A percentile compares a stretch with the other conserved stretches of the same genome.
These are phyloP conservation scores for Eospalax fontanierii DNA, from an alignment of 2,797 vertebrate species.

Conservation along the genomic window DNA sequence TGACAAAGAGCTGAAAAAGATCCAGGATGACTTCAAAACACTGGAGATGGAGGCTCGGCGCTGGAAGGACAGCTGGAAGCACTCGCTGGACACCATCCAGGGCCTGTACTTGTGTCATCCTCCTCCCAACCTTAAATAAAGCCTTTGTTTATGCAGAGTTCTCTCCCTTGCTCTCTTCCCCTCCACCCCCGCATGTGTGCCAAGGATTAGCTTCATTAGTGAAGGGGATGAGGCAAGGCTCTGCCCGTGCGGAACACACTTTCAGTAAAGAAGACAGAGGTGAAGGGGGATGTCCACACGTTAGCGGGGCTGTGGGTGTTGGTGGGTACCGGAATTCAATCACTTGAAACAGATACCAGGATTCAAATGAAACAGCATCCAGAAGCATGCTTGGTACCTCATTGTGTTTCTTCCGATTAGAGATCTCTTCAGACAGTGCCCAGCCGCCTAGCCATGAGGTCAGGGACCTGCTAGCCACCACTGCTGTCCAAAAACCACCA, in stretches of 20 bases:
- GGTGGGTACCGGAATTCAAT: not conserved
- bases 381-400: not conserved
- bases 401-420: slow-evolving; percentile 89
- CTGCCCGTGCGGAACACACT: not conserved
- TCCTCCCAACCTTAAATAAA: slow-evolving; percentile 51
- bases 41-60: slow-evolving; percentile 53
- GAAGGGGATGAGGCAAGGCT: not conserved
- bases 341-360: not conserved
- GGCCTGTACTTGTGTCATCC: slow-evolving; percentile 22
- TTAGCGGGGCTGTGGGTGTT: not conserved
- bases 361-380: slow-evolving; percentile 25
- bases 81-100: slow-evolving; percentile 63
- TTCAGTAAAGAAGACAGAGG: not conserved
- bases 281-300: not conserved
- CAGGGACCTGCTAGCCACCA: not conserved
- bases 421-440: slow-evolving; percentile 89
- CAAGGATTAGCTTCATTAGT: not conserved
- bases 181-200: too few species aligned
- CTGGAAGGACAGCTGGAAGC: slow-evolving; percentile 81
- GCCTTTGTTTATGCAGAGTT: not conserved
- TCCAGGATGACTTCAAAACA: rapidly evolving
- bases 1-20: slow-evolving; percentile 72
- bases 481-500: not conserved
- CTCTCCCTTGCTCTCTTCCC: not conserved
- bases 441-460: not conserved